Percentiles rank a stretch among this genome's conserved stretches.
phyloP scores from a whole-genome alignment of 2,888 invertebrate species.

The Pachydiplax longipennis region DNA sequence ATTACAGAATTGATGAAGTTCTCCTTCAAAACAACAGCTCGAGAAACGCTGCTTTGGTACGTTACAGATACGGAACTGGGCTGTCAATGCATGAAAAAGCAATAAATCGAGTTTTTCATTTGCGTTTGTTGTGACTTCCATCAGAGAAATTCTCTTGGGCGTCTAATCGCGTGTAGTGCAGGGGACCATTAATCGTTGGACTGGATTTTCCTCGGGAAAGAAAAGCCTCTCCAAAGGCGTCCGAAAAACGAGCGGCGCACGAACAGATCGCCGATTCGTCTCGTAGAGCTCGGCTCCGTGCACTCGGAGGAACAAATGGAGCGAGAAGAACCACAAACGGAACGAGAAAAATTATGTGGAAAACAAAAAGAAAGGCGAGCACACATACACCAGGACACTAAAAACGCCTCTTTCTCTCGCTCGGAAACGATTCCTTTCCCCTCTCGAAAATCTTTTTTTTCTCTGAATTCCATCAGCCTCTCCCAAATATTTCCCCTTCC shows the following conservation, averaged over 20 bases:
- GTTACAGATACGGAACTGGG: no score
- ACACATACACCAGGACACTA: background rate
- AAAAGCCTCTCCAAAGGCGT: no score
- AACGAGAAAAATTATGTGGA: background rate
- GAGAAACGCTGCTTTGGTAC: no score
- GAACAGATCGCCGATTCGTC: background rate
- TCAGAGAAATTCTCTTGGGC: no score
- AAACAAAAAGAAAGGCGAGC: slow-evolving; percentile 1
- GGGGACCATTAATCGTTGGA: background rate
- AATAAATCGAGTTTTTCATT: no score
- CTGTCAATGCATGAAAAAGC: no score
- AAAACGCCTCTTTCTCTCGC: background rate
- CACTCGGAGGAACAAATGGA: slow-evolving; percentile 2
- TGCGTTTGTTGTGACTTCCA: no score
- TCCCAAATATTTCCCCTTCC: background rate
- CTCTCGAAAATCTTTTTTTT: background rate
- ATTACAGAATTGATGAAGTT: no score
- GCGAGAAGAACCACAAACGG: slow-evolving; percentile 23
- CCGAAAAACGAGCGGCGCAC: background rate
- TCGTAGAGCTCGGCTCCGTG: background rate
- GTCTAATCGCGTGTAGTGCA: no score
- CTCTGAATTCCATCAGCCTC: background rate
- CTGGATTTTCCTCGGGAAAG: background rate
- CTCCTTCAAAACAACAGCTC: no score
- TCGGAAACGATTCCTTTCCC: slow-evolving; percentile 12